Conservation (phyloP, 2,888 invertebrate genomes). For the Aporophyla lueneburgensis region DNA sequence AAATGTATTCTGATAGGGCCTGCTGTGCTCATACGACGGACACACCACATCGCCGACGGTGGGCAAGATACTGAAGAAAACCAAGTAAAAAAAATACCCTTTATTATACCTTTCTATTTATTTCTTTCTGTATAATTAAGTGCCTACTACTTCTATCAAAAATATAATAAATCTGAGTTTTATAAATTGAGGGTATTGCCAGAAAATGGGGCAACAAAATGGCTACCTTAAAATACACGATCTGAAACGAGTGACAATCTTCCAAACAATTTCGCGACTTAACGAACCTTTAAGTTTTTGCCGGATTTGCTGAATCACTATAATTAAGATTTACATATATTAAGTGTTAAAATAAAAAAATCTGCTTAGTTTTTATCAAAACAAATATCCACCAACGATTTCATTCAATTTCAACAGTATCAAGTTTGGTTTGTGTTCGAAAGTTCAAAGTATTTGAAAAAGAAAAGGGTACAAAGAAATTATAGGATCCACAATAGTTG, state of each 20-base stretch:
- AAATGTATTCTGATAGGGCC: too few species aligned
- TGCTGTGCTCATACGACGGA: too few species aligned
- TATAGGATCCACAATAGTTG: too few species aligned
- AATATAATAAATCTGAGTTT: neutral
- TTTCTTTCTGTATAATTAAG: neutral
- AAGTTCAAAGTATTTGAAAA: too few species aligned
- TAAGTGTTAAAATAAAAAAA: neutral
- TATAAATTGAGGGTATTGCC: neutral
- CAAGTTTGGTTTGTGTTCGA: too few species aligned
- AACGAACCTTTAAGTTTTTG: conserved; percentile 10
- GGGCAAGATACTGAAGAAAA: too few species aligned
- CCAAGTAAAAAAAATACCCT: neutral
- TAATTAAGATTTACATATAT: neutral
- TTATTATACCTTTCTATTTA: too few species aligned
- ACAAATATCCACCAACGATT: neutral
- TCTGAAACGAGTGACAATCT: conserved; percentile 7
- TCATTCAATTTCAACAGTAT: neutral
- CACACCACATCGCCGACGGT: too few species aligned
- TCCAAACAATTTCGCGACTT: conserved; percentile 11
- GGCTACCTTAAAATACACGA: conserved; percentile 20
- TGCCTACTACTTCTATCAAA: neutral
- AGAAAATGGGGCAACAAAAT: conserved; percentile 16
- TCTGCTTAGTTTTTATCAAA: neutral
- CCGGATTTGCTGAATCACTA: neutral
- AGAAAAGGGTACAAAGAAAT: too few species aligned